Evolutionary conservation across 2,113 vertebrate genomes (phyloP).

Genomic region (Elaphurus davidianus): DNA sequence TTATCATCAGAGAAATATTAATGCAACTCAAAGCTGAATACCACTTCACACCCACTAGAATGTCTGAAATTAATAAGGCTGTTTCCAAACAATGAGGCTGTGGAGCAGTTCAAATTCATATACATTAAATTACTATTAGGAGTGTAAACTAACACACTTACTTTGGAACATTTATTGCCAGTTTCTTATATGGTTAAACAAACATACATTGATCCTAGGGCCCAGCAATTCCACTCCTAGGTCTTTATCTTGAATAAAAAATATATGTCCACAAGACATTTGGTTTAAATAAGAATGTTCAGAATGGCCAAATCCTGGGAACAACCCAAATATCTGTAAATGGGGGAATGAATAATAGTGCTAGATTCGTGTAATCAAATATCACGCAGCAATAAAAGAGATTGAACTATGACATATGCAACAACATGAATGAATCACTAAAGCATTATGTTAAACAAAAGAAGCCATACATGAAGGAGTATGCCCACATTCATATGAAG

Average conservation of each 20-base stretch:
- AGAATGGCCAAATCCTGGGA: background rate
- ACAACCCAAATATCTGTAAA: background rate
- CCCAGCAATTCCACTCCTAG: background rate
- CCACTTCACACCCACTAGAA: background rate
- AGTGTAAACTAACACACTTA: background rate
- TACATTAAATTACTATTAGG: background rate
- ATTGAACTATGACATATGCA: background rate
- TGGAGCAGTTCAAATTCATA: background rate
- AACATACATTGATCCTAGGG: background rate
- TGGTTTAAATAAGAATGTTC: background rate
- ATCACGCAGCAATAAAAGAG: background rate
- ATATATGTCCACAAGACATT: background rate
- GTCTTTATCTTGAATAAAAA: background rate
- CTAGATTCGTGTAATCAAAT: background rate
- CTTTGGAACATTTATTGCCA: background rate
- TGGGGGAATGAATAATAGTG: background rate
- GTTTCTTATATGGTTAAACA: background rate
- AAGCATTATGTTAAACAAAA: background rate
- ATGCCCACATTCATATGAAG: background rate
- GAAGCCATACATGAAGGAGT: background rate
- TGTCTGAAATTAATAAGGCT: background rate
- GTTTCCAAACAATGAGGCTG: background rate
- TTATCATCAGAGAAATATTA: background rate
- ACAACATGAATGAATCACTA: background rate
- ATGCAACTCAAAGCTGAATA: background rate